These are phyloP conservation scores for Apeltes quadracus DNA, from an alignment of 2,113 vertebrate species.

Conservation along the genomic window DNA sequence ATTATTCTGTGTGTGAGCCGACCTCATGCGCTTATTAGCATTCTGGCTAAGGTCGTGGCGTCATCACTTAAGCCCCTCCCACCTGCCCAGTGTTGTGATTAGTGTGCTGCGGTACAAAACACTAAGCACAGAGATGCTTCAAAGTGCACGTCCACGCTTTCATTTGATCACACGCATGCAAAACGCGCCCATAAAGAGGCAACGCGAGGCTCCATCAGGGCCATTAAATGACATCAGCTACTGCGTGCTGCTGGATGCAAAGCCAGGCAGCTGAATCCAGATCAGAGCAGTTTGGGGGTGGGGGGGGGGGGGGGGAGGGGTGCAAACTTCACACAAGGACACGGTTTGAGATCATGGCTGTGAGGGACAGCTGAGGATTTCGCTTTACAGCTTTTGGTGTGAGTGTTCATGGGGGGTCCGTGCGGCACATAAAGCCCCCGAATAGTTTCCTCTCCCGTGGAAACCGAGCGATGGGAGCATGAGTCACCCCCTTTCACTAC, in stretches of 20 bases:
- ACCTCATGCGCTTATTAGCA: not conserved
- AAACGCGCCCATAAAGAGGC: conserved; percentile 4
- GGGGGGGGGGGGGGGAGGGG: not conserved
- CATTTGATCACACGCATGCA: not conserved
- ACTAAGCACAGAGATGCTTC: conserved; percentile 22
- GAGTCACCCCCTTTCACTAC: not conserved
- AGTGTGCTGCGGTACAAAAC: conserved; percentile 63
- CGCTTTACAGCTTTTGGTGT: not conserved
- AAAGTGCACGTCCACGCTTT: conserved; percentile 20
- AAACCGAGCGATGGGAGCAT: too few species aligned
- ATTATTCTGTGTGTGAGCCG: not conserved
- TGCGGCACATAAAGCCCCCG: too few species aligned
- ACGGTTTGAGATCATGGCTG: conserved; percentile 9
- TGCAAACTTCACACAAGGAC: conserved; percentile 19
- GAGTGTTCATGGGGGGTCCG: too few species aligned
- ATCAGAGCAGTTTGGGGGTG: conserved; percentile 71
- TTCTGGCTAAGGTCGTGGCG: conserved; percentile 12
- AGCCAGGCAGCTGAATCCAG: conserved; percentile 77
- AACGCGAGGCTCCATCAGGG: conserved; percentile 32
- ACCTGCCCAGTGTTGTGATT: conserved; percentile 44
- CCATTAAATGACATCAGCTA: conserved; percentile 34
- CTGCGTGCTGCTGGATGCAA: conserved; percentile 48
- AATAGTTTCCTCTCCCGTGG: too few species aligned
- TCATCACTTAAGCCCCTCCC: conserved; percentile 51
- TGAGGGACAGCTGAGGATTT: not conserved